phyloP scores from a whole-genome alignment of 2,888 invertebrate genomes.

The Tholera decimalis region DNA sequence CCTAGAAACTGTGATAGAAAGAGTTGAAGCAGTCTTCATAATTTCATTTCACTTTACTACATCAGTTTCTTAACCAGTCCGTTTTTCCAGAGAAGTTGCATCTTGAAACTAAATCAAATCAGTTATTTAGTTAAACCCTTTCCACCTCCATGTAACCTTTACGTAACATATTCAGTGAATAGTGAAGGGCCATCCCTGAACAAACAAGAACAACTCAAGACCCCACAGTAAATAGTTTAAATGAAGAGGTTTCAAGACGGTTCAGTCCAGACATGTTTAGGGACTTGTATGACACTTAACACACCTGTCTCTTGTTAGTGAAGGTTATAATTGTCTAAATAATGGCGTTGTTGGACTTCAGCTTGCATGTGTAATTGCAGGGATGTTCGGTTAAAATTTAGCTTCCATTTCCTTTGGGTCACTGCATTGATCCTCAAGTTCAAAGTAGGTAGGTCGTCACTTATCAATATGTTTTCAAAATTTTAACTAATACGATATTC shows the following conservation, averaged over 20 bases:
- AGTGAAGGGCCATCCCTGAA: neutral
- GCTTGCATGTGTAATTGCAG: constrained; percentile 49
- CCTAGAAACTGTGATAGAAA: too few relatives aligned
- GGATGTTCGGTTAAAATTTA: constrained; percentile 27
- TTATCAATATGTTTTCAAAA: neutral
- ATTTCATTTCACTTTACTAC: neutral
- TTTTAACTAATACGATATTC: neutral
- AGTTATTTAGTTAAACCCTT: neutral
- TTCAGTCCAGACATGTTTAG: constrained; percentile 64
- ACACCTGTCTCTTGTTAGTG: constrained; percentile 78
- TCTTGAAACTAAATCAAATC: neutral
- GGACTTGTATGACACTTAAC: constrained; percentile 61
- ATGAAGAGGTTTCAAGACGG: constrained; percentile 66
- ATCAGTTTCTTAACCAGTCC: neutral
- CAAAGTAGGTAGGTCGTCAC: neutral
- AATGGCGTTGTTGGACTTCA: constrained; percentile 76
- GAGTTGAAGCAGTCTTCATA: too few relatives aligned
- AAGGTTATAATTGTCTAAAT: constrained; percentile 82
- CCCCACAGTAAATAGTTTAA: constrained; percentile 72
- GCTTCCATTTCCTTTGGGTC: constrained; percentile 17
- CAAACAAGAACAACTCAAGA: constrained; percentile 42
- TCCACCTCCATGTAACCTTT: constrained; percentile 14
- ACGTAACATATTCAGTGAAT: constrained; percentile 6
- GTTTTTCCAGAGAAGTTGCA: neutral
- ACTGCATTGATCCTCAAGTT: neutral